Percentiles rank a stretch among this genome's conserved stretches.
phyloP scores from a whole-genome alignment of 2,888 invertebrate species.

The Melitaea athalia region DNA sequence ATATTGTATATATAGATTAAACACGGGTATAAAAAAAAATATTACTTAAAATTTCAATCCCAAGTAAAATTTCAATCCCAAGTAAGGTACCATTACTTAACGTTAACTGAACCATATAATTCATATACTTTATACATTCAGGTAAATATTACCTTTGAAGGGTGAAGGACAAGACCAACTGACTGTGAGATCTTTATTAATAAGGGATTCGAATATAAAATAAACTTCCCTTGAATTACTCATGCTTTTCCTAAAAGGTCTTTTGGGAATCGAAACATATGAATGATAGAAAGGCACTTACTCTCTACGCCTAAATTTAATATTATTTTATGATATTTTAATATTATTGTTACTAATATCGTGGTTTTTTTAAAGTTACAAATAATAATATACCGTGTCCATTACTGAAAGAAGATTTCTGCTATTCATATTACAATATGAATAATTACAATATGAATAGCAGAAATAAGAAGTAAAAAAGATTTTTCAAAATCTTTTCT shows the following conservation, averaged over 20 bases:
- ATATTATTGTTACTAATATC: too few species aligned
- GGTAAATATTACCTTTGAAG: conserved; percentile 3
- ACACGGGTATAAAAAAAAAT: too few species aligned
- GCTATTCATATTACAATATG: too few species aligned
- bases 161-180: conserved; percentile 12
- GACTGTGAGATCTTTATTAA: conserved; percentile 22
- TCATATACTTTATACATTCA: neutral
- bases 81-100: neutral
- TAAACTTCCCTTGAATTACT: conserved; percentile 16
- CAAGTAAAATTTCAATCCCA: too few species aligned
- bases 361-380: too few species aligned
- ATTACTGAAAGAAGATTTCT: too few species aligned
- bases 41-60: neutral
- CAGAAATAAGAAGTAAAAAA: too few species aligned
- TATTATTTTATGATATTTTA: too few species aligned
- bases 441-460: too few species aligned
- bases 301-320: neutral
- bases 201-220: conserved; percentile 19
- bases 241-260: conserved; percentile 11
- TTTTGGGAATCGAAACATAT: neutral
- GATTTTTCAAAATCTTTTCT: too few species aligned
- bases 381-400: too few species aligned
- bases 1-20: too few species aligned
- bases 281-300: neutral
- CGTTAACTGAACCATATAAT: neutral